Conservation (phyloP, 2,888 invertebrate species). For the Epistrophe grossulariae region DNA sequence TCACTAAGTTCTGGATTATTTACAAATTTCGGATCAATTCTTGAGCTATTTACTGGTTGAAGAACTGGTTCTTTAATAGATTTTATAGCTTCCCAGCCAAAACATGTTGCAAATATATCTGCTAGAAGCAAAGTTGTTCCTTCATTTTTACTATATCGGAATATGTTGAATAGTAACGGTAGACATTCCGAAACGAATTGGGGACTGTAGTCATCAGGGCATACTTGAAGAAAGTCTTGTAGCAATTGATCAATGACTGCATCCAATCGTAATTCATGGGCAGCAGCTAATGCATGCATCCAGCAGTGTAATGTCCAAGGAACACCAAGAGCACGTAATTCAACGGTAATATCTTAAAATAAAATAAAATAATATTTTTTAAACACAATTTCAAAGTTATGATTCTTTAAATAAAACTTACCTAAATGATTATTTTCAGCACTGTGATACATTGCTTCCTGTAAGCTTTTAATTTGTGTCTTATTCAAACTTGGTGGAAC, state of each 20-base stretch:
- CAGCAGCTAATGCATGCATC: conserved; percentile 94
- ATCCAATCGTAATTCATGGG: conserved; percentile 92
- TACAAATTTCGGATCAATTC: conserved; percentile 96
- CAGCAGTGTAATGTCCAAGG: conserved; percentile 97
- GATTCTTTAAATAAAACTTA: conserved; percentile 79
- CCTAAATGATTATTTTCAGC: conserved; percentile 95
- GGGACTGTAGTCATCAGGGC: conserved; percentile 94
- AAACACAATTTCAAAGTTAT: neutral
- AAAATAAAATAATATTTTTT: conserved; percentile 2
- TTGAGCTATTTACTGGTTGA: conserved; percentile 87
- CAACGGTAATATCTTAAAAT: conserved; percentile 91
- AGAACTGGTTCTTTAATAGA: conserved; percentile 88
- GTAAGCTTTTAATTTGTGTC: conserved; percentile 92
- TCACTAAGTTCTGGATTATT: conserved; percentile 97
- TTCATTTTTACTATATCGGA: conserved; percentile 96
- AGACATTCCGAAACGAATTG: conserved; percentile 96
- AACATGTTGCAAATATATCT: conserved; percentile 95
- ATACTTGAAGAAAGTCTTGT: conserved; percentile 95
- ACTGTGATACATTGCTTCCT: conserved; percentile 97
- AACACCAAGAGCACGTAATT: conserved; percentile 92
- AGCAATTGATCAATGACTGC: conserved; percentile 94
- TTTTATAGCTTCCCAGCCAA: conserved; percentile 93
- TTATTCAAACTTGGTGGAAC: conserved; percentile 87
- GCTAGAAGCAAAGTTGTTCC: conserved; percentile 93
- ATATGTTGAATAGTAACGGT: conserved; percentile 94